Conservation (phyloP, 2,888 invertebrate genomes). For the Ectemnius cavifrons region DNA sequence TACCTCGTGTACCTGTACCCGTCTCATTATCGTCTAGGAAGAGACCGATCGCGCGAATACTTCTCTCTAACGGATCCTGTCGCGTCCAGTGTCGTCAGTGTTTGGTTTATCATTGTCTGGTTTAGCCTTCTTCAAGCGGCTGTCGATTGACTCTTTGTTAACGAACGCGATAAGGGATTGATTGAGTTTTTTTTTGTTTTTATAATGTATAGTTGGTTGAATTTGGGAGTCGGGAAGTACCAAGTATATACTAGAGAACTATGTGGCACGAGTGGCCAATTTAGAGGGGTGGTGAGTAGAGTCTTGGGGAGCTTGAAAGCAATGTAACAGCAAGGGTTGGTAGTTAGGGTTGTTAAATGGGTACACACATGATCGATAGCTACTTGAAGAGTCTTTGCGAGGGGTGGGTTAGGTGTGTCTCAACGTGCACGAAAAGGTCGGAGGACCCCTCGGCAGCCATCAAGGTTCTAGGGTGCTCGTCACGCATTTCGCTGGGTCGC, state of each 20-base stretch:
- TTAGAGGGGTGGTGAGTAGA: too few relatives aligned
- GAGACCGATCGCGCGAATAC: background rate
- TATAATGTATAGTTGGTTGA: background rate
- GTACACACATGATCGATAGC: conserved; percentile 31
- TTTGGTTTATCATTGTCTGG: too few relatives aligned
- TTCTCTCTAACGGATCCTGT: background rate
- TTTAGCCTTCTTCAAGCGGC: too few relatives aligned
- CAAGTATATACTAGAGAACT: too few relatives aligned
- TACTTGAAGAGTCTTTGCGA: conserved; percentile 34
- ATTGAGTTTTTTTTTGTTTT: background rate
- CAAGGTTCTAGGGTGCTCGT: conserved; percentile 47
- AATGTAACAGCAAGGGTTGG: background rate
- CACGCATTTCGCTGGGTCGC: conserved; percentile 29
- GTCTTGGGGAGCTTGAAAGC: too few relatives aligned
- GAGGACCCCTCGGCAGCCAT: conserved; percentile 33
- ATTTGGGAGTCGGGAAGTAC: too few relatives aligned
- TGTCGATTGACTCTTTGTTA: too few relatives aligned
- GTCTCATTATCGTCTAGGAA: background rate
- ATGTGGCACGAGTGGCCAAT: too few relatives aligned
- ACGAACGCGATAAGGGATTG: too few relatives aligned
- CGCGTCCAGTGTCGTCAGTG: background rate
- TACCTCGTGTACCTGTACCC: background rate
- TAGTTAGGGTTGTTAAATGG: background rate
- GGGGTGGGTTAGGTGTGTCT: conserved; percentile 15
- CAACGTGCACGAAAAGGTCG: conserved; percentile 29